These are phyloP conservation scores for Antheraea assamensis DNA, from an alignment of 2,888 invertebrate species.

Conservation along the genomic window DNA sequence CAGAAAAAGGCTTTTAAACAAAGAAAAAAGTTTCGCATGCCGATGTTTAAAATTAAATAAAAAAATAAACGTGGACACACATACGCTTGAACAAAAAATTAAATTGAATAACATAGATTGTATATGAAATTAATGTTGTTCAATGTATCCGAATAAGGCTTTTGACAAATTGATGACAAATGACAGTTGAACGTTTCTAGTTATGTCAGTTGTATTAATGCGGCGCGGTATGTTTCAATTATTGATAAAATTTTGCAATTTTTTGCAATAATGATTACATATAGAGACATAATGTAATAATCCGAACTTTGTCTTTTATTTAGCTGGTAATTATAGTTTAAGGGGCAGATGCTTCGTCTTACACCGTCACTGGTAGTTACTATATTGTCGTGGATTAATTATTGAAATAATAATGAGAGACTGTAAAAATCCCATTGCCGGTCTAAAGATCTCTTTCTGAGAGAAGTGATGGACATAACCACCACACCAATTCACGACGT, in stretches of 20 bases:
- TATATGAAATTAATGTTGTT: background rate
- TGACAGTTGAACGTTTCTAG: background rate
- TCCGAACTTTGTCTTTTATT: too few species aligned
- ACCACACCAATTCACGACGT: too few species aligned
- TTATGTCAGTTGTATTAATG: background rate
- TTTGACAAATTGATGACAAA: slow-evolving; percentile 5
- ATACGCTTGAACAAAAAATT: background rate
- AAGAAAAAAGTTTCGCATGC: too few species aligned
- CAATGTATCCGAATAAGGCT: background rate
- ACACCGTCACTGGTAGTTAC: background rate
- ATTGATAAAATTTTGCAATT: background rate
- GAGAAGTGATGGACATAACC: too few species aligned
- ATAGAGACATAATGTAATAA: background rate
- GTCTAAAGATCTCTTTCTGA: too few species aligned
- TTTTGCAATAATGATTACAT: background rate
- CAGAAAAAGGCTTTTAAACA: too few species aligned
- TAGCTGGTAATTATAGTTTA: too few species aligned
- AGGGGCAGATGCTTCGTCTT: background rate
- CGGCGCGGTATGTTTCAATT: background rate
- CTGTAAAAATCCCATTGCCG: too few species aligned
- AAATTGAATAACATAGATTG: background rate
- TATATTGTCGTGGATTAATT: too few species aligned
- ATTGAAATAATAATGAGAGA: too few species aligned
- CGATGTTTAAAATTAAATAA: background rate
- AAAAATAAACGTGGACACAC: background rate